A percentile compares a stretch with the other conserved stretches of the same genome.
These are phyloP conservation scores for Mormyrus iriodes DNA, from an alignment of 2,113 vertebrate genomes.

Conservation along the genomic window DNA sequence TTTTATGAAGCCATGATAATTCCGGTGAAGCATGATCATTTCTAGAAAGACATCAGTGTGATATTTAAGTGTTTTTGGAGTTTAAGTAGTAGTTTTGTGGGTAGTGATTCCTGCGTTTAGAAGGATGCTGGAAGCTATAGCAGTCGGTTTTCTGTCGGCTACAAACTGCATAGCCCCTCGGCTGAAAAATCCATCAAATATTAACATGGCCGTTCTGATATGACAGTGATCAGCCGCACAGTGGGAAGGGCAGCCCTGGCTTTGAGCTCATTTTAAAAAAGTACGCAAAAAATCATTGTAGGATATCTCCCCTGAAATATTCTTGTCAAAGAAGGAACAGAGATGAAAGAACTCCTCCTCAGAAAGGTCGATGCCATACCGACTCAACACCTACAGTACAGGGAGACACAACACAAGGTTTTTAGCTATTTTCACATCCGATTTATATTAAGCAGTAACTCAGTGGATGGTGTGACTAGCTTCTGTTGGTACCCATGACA, in stretches of 20 bases:
- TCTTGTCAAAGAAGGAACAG: conserved; percentile 62
- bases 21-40: background rate
- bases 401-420: background rate
- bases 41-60: background rate
- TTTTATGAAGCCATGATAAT: background rate
- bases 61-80: background rate
- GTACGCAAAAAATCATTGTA: conserved; percentile 68
- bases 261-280: conserved; percentile 56
- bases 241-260: background rate
- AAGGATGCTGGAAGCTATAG: background rate
- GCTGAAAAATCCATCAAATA: conserved; percentile 15
- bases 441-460: background rate
- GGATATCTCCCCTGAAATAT: conserved; percentile 56
- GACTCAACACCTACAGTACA: conserved; percentile 53
- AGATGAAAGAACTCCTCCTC: conserved; percentile 67
- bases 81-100: background rate
- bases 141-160: background rate
- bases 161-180: background rate
- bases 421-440: background rate
- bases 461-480: background rate
- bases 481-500: background rate
- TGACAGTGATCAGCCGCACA: background rate
- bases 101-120: background rate
- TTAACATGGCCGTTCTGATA: background rate
- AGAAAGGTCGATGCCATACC: conserved; percentile 50